phyloP scores from a whole-genome alignment of 2,797 vertebrate genomes.

The Lepus townsendii region DNA sequence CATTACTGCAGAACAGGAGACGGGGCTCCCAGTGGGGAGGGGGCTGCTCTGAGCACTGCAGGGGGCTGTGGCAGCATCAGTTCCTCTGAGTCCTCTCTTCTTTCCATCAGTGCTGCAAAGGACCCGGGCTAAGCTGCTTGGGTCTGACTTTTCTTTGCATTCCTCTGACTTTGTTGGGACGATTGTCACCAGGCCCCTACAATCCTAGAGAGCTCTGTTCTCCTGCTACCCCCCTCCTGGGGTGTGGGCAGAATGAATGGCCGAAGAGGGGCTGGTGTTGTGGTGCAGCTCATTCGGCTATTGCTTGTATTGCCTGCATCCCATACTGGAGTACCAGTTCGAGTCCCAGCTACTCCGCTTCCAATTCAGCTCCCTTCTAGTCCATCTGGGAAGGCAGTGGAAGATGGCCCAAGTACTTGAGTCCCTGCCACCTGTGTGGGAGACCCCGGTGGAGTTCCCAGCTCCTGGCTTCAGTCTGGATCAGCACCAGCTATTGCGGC shows the following conservation, averaged over 20 bases:
- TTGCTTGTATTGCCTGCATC: no score
- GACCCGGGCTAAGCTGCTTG: neutral
- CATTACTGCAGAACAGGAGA: neutral
- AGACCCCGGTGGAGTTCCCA: no score
- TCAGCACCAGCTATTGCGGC: no score
- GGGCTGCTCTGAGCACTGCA: rapidly evolving
- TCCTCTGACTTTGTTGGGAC: neutral
- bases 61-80: rapidly evolving
- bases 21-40: neutral
- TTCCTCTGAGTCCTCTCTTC: rapidly evolving
- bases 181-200: neutral
- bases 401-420: no score
- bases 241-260: neutral
- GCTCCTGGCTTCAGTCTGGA: no score
- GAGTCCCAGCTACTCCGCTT: no score
- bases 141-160: neutral
- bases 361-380: no score
- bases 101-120: neutral
- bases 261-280: no score
- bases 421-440: no score
- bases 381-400: no score
- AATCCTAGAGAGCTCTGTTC: neutral
- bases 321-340: no score
- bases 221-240: rapidly evolving
- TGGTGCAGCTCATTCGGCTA: no score